Base-by-base conservation (phyloP, 2,888 invertebrate species). In the Copidosoma aretas region DNA sequence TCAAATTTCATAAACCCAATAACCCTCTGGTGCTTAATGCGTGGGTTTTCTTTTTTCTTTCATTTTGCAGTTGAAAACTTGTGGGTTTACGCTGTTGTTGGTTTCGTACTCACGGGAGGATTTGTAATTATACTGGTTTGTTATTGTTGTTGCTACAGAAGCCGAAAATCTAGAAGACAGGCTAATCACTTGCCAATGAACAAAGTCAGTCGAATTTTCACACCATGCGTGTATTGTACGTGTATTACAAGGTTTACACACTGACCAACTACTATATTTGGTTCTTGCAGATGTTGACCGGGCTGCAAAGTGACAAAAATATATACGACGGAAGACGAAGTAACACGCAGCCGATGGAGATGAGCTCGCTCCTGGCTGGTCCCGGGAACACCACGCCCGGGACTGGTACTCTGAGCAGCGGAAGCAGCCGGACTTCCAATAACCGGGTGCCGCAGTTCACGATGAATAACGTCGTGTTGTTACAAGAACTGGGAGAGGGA, bases 401-500 rank as follows among this genome's bases (percentile, higher is more conserved):
- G 77, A 84, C 85, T 76, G 78, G 85, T 85, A 75, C 87, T 82
- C 77, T 84, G 85, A 74, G 86, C 84, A 74, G 84, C 81, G 78
- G 86, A 76, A 78, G 86, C 82, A 82, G 82, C 71, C 79, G 82
- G 75, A 81, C 81, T 17, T 85, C 88, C 10, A 87, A 87, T 15
- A 88, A 87, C 79, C 75, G 91, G 77, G 92, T 95, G 54, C 91
- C 94, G 3, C 96, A 97, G 77, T 95, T 94, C 81, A 91, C 93
- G 0, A 86, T 95, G 70, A 90, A 92, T 69, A 93, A 94, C 82
- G 92, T 95, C 0, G 89, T 91, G 73, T 94, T 97, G 81, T 87
- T 95, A 58, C 94, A 96, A 81, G 95, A 97, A 83, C 85, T 98
- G 41, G 97, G 97, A 24, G 97, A 97, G 85, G 97, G 98, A 15